phyloP scores from a whole-genome alignment of 2,888 invertebrate species.

The Timema cristinae region DNA sequence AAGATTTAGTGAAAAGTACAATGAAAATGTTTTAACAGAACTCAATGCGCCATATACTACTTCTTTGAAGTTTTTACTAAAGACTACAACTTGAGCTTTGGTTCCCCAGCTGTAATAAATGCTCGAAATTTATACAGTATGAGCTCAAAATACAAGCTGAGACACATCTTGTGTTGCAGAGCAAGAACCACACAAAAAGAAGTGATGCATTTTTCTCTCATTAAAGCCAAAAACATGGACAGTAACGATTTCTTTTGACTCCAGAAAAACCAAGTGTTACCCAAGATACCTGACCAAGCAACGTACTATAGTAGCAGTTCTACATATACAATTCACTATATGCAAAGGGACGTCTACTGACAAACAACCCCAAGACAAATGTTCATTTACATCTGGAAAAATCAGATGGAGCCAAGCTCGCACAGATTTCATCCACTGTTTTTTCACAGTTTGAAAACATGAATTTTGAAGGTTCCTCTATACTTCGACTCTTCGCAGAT shows the following conservation, averaged over 20 bases:
- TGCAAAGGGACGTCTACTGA: background rate
- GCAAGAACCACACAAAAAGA: background rate
- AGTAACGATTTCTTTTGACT: background rate
- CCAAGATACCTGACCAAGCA: background rate
- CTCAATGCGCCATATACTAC: background rate
- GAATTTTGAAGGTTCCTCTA: background rate
- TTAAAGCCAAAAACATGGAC: background rate
- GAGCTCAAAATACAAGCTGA: too few relatives aligned
- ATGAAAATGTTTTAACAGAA: background rate
- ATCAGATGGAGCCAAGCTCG: background rate
- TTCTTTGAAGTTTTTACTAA: background rate
- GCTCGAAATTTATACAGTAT: too few relatives aligned
- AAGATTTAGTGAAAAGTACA: background rate
- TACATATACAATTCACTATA: background rate
- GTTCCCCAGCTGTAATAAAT: too few relatives aligned
- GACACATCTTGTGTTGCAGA: too few relatives aligned
- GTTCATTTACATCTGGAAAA: conserved; percentile 1
- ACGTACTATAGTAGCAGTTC: background rate
- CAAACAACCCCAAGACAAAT: conserved; percentile 2
- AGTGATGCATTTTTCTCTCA: background rate
- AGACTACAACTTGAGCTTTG: background rate
- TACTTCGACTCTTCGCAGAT: too few relatives aligned
- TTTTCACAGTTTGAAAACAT: background rate
- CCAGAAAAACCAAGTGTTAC: background rate
- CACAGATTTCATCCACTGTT: background rate